phyloP scores from a whole-genome alignment of 2,113 vertebrate species.

The Mobula hypostoma region DNA sequence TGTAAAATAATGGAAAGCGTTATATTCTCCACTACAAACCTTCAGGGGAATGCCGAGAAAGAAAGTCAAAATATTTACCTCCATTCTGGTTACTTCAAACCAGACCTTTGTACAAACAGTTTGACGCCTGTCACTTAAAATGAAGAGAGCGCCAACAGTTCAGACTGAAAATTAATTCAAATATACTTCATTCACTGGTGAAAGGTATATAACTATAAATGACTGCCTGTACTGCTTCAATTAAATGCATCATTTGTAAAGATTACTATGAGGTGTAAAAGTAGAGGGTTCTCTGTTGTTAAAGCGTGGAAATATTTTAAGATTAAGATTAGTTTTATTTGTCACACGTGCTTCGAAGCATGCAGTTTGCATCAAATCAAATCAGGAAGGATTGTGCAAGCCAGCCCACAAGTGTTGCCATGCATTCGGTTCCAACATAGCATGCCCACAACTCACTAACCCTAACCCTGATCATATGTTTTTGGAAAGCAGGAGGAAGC shows the following conservation, averaged over 20 bases:
- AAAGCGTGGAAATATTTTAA: neutral
- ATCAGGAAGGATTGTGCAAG: too few relatives aligned
- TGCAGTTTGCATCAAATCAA: too few relatives aligned
- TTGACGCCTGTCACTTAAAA: neutral
- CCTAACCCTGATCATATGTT: too few relatives aligned
- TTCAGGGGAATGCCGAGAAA: neutral
- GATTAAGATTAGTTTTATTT: too few relatives aligned
- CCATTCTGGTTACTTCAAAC: neutral
- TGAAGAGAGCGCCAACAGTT: neutral
- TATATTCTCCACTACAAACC: neutral
- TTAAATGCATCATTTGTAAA: neutral
- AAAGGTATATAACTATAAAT: neutral
- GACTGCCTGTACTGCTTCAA: neutral
- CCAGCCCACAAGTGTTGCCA: too few relatives aligned
- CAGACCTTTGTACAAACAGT: neutral
- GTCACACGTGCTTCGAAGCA: too few relatives aligned
- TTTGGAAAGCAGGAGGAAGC: too few relatives aligned
- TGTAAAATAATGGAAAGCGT: neutral
- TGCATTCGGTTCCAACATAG: too few relatives aligned
- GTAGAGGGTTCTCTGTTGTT: neutral
- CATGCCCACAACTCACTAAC: too few relatives aligned
- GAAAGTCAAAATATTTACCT: neutral
- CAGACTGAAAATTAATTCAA: neutral
- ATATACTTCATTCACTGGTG: neutral
- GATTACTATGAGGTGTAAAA: neutral